These are phyloP conservation scores for Drosophila colorata DNA, from an alignment of 2,888 invertebrate genomes.

Conservation along the genomic window DNA sequence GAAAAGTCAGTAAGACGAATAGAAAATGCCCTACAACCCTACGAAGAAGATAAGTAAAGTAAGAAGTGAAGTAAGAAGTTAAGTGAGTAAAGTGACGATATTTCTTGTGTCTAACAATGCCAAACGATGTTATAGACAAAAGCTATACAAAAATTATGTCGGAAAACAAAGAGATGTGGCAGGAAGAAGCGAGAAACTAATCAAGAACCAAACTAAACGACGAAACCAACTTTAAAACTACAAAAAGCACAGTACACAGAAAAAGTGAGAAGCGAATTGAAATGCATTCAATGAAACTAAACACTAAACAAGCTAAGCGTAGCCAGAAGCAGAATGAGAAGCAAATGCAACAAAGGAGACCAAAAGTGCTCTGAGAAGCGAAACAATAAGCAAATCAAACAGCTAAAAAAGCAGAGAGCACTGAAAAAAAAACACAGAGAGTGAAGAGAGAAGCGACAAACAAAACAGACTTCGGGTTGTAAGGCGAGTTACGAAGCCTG, in stretches of 20 bases:
- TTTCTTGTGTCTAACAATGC: too few species aligned
- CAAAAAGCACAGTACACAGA: too few species aligned
- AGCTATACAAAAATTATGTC: too few species aligned
- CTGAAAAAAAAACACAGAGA: too few species aligned
- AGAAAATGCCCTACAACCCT: constrained; percentile 1
- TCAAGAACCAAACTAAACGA: not conserved
- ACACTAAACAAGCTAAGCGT: not conserved
- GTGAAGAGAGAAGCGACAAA: too few species aligned
- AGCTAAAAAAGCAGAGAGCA: not conserved
- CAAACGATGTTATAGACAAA: too few species aligned
- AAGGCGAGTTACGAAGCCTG: too few species aligned
- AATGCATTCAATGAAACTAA: not conserved
- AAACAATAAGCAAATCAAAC: not conserved
- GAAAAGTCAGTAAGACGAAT: constrained; percentile 1
- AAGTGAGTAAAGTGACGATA: not conserved
- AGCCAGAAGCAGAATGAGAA: not conserved
- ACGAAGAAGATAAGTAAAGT: not conserved
- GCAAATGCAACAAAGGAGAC: not conserved
- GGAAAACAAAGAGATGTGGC: not conserved
- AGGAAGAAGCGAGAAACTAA: not conserved
- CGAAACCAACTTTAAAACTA: too few species aligned
- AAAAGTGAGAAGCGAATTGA: not conserved
- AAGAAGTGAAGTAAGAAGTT: not conserved
- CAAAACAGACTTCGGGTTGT: too few species aligned
- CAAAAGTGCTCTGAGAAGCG: not conserved